Evolutionary conservation across 2,888 invertebrate genomes (phyloP).

Genomic region (Gisinianus flammeolus): DNA sequence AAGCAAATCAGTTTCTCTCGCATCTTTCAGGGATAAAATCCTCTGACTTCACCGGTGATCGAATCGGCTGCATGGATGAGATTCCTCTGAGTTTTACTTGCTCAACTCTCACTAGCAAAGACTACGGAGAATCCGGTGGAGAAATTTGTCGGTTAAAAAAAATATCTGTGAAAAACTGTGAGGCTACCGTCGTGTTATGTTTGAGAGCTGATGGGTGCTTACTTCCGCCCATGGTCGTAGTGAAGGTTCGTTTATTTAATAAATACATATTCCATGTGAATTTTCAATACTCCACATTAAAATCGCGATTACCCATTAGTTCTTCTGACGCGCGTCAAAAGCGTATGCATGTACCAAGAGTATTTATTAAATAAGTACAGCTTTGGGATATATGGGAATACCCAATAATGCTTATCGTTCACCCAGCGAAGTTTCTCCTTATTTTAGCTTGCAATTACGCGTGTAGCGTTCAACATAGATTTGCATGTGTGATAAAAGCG

Average conservation of each 20-base stretch:
- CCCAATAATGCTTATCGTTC: too few species aligned
- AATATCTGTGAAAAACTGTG: constrained; percentile 59
- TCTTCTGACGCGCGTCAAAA: too few species aligned
- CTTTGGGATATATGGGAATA: too few species aligned
- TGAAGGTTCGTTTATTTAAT: constrained; percentile 57
- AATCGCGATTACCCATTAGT: too few species aligned
- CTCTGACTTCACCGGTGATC: constrained; percentile 28
- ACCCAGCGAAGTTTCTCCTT: too few species aligned
- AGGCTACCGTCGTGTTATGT: constrained; percentile 59
- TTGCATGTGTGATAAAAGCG: too few species aligned
- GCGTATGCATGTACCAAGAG: neutral
- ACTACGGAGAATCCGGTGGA: constrained; percentile 9
- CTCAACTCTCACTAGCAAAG: constrained; percentile 26
- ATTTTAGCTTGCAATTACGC: too few species aligned
- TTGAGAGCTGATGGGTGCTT: constrained; percentile 59
- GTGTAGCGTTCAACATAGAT: too few species aligned
- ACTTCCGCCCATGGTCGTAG: constrained; percentile 59
- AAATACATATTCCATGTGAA: too few species aligned
- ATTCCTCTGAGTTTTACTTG: constrained; percentile 59
- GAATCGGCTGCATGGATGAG: constrained; percentile 60
- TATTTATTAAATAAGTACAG: too few species aligned
- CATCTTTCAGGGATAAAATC: constrained; percentile 31
- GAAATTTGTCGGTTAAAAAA: constrained; percentile 46
- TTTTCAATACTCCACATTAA: neutral
- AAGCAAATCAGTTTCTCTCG: constrained; percentile 54